Evolutionary conservation across 1,140 invertebrate genomes (phyloP).

Genomic region (Drosophila rhopaloa): DNA sequence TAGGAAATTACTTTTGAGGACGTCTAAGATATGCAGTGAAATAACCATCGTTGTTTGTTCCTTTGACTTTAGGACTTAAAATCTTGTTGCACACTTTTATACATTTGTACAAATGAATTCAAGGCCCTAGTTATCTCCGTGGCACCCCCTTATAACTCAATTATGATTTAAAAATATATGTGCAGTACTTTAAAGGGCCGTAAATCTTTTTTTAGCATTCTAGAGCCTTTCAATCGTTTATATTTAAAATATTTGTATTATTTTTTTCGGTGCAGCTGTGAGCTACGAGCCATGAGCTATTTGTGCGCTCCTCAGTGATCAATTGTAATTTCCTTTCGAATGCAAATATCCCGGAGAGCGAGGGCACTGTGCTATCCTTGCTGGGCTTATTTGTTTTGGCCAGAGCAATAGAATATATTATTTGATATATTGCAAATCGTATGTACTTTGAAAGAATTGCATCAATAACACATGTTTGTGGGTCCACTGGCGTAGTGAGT

Average conservation of each 20-base stretch:
- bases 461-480: constrained; percentile 68
- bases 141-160: too few relatives aligned
- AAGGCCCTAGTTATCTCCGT: too few relatives aligned
- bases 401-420: constrained; percentile 49
- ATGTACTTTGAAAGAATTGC: constrained; percentile 52
- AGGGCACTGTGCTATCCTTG: constrained; percentile 10
- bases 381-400: constrained; percentile 59
- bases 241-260: neutral
- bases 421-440: constrained; percentile 50
- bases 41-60: too few relatives aligned
- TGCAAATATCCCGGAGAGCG: constrained; percentile 61
- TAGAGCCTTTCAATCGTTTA: too few relatives aligned
- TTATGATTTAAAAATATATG: too few relatives aligned
- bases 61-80: neutral
- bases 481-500: constrained; percentile 20
- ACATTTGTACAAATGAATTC: too few relatives aligned
- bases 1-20: neutral
- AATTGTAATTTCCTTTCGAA: constrained; percentile 81
- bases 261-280: neutral
- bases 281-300: constrained; percentile 27
- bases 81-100: neutral
- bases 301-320: constrained; percentile 47
- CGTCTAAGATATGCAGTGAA: too few relatives aligned
- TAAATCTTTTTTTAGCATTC: too few relatives aligned
- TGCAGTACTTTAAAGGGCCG: too few relatives aligned